These are phyloP conservation scores for Nomia melanderi DNA, from an alignment of 1,140 invertebrate genomes.

Conservation along the genomic window DNA sequence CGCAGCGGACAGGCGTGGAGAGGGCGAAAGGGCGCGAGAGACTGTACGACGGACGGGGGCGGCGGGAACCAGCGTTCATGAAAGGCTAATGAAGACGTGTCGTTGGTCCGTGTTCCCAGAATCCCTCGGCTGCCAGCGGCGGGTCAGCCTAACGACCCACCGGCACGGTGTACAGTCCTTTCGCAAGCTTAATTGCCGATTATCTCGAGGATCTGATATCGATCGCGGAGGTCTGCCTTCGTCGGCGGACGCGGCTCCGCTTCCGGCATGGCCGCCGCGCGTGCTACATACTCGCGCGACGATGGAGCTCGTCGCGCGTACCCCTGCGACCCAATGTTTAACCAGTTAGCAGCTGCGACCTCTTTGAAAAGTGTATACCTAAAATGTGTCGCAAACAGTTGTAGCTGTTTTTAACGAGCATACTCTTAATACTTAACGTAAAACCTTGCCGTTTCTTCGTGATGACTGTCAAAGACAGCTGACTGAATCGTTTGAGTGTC, in stretches of 20 bases:
- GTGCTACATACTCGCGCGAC: slow-evolving; percentile 28
- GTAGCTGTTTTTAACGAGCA: no score
- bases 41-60: slow-evolving; percentile 31
- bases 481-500: no score
- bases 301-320: no score
- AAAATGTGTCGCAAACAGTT: no score
- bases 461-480: no score
- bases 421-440: no score
- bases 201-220: slow-evolving; percentile 68
- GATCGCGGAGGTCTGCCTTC: slow-evolving; percentile 54
- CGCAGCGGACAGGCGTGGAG: slow-evolving; percentile 11
- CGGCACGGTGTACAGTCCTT: slow-evolving; percentile 58
- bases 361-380: no score
- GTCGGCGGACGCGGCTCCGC: slow-evolving; percentile 11
- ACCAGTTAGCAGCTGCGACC: no score
- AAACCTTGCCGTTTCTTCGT: no score
- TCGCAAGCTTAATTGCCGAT: slow-evolving; percentile 72
- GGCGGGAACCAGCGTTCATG: slow-evolving; percentile 71
- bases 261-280: slow-evolving; percentile 54
- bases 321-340: no score
- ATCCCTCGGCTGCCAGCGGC: slow-evolving; percentile 62
- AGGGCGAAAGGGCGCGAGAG: slow-evolving; percentile 5
- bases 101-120: slow-evolving; percentile 73
- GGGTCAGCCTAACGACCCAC: slow-evolving; percentile 67
- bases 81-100: slow-evolving; percentile 79